Conservation (phyloP, 2,113 vertebrate genomes). For the Daubentonia madagascariensis region DNA sequence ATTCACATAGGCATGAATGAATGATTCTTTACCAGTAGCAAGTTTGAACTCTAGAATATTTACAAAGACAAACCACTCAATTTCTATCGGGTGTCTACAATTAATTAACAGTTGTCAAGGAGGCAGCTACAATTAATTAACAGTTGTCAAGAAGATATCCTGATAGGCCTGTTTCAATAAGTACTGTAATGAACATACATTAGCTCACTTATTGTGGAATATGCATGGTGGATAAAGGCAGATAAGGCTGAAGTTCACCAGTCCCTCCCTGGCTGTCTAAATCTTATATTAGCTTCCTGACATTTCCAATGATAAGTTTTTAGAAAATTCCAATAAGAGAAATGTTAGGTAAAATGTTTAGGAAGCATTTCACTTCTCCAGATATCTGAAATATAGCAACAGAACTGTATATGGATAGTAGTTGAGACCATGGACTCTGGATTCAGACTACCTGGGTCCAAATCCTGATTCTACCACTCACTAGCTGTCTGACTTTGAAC, state of each 20-base stretch:
- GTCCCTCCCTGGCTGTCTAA: neutral
- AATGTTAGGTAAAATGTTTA: neutral
- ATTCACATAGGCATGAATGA: neutral
- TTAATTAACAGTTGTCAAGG: conserved; percentile 39
- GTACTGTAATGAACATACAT: neutral
- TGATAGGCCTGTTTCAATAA: neutral
- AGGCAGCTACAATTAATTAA: conserved; percentile 19
- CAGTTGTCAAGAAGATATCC: neutral
- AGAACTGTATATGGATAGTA: neutral
- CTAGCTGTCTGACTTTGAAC: neutral
- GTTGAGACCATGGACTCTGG: neutral
- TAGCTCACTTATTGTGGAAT: neutral
- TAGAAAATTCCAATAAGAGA: neutral
- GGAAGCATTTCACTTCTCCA: neutral
- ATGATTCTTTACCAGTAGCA: neutral
- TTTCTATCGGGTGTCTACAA: neutral
- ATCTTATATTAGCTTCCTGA: neutral
- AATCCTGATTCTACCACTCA: neutral
- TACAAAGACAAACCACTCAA: neutral
- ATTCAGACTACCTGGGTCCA: neutral
- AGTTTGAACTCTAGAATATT: conserved; percentile 32
- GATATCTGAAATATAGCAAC: neutral
- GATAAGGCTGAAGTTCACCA: neutral
- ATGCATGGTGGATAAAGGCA: neutral
- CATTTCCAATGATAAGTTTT: neutral